Evolutionary conservation across 2,113 vertebrate genomes (phyloP).

Genomic region (Peromyscus californicus): DNA sequence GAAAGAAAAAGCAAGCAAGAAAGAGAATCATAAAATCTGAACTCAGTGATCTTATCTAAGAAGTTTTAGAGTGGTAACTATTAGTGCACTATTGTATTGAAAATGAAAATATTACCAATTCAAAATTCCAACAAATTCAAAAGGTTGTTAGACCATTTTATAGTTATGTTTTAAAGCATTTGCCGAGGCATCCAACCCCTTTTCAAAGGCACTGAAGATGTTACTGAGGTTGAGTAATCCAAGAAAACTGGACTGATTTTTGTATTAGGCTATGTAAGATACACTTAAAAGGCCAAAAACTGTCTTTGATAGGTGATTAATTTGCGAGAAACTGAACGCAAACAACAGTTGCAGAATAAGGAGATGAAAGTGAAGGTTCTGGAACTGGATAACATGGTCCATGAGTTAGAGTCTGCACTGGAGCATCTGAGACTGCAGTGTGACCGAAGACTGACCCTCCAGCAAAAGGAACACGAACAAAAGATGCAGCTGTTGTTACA

Average conservation of each 20-base stretch:
- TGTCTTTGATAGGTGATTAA: constrained; percentile 90
- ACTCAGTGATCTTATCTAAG: constrained; percentile 1
- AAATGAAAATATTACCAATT: constrained; percentile 47
- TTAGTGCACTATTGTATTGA: constrained; percentile 13
- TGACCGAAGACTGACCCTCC: constrained; percentile 91
- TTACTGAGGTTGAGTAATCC: neutral
- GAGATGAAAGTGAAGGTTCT: constrained; percentile 90
- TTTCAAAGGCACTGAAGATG: neutral
- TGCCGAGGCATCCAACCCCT: neutral
- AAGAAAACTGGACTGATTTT: constrained; percentile 49
- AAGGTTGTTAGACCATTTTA: constrained; percentile 45
- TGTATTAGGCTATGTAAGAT: constrained; percentile 25
- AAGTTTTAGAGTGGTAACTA: constrained; percentile 16
- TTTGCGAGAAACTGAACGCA: constrained; percentile 89
- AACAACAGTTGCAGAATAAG: constrained; percentile 89
- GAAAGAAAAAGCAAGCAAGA: neutral
- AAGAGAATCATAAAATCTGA: neutral
- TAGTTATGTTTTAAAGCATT: constrained; percentile 1
- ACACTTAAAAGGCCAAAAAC: constrained; percentile 51
- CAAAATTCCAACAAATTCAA: constrained; percentile 53
- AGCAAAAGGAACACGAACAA: constrained; percentile 92
- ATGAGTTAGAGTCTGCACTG: constrained; percentile 89
- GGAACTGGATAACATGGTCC: constrained; percentile 87
- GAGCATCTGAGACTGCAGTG: constrained; percentile 90
- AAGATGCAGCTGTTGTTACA: constrained; percentile 91